These are phyloP conservation scores for Drosophila tanythrix DNA, from an alignment of 2,888 invertebrate genomes.

Conservation along the genomic window DNA sequence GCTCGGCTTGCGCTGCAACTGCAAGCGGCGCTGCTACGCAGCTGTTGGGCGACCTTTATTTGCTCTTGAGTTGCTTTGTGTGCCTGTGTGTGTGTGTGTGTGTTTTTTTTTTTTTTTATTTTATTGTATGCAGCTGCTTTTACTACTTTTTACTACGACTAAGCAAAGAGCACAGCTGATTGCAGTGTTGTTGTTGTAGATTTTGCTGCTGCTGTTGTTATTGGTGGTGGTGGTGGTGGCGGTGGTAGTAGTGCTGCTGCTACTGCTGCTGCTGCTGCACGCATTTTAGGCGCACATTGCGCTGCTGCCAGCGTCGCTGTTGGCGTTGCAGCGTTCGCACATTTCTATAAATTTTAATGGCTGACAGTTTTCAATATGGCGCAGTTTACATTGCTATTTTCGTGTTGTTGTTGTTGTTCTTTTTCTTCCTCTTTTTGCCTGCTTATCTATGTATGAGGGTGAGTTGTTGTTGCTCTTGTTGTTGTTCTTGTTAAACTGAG, in stretches of 20 bases:
- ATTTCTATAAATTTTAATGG: conserved; percentile 71
- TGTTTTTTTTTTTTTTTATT: conserved; percentile 24
- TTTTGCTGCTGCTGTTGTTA: conserved; percentile 30
- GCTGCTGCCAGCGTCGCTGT: conserved; percentile 29
- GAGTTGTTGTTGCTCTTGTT: conserved; percentile 13
- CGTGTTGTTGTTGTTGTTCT: background rate
- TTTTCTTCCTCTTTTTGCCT: conserved; percentile 14
- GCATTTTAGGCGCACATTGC: conserved; percentile 58
- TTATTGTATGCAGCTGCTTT: conserved; percentile 56
- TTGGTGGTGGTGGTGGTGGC: conserved; percentile 25
- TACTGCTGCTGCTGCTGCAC: conserved; percentile 40
- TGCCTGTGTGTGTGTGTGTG: conserved; percentile 20
- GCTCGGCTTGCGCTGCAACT: conserved; percentile 33
- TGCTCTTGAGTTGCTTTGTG: conserved; percentile 67
- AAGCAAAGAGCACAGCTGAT: conserved; percentile 55
- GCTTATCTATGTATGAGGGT: conserved; percentile 47
- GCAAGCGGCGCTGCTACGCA: conserved; percentile 66
- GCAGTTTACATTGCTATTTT: conserved; percentile 62
- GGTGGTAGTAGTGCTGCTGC: background rate
- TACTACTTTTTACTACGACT: conserved; percentile 64
- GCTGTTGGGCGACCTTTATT: conserved; percentile 76
- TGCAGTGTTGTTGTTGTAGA: conserved; percentile 18
- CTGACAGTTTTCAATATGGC: conserved; percentile 73
- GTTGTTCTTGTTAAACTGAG: conserved; percentile 20
- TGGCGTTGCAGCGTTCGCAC: conserved; percentile 41